Conservation (phyloP, 2,113 vertebrate species). For the Muscicapa adusta region DNA sequence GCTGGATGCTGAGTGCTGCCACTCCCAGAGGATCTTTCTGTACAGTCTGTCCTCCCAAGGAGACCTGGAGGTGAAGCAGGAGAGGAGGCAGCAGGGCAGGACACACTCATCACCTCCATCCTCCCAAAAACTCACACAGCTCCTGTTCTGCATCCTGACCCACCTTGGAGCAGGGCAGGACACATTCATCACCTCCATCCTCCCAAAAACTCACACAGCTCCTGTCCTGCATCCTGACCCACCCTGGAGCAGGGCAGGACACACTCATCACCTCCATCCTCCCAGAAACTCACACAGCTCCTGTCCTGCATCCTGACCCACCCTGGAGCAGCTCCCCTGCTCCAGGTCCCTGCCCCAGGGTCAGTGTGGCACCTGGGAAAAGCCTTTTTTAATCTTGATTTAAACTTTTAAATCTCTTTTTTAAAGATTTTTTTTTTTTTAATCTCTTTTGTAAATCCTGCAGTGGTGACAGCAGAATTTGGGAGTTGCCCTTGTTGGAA, state of each 20-base stretch:
- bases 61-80: background rate
- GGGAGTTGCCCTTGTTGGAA: background rate
- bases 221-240: too few species aligned
- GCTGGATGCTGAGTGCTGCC: background rate
- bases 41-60: background rate
- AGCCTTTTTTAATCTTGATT: background rate
- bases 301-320: background rate
- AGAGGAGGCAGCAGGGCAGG: background rate
- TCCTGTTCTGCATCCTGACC: too few species aligned
- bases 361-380: background rate
- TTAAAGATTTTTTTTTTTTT: too few species aligned
- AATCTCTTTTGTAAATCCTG: background rate
- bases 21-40: background rate
- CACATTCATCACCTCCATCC: too few species aligned
- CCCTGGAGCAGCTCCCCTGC: background rate
- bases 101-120: too few species aligned
- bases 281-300: accelerated
- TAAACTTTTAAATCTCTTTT: background rate
- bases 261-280: background rate
- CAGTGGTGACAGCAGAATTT: background rate
- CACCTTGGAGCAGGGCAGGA: too few species aligned
- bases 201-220: too few species aligned
- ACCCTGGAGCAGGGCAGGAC: too few species aligned
- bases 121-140: too few species aligned
- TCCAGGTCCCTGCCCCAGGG: background rate